Conservation (phyloP, 2,888 invertebrate genomes). For the Oligia strigilis region DNA sequence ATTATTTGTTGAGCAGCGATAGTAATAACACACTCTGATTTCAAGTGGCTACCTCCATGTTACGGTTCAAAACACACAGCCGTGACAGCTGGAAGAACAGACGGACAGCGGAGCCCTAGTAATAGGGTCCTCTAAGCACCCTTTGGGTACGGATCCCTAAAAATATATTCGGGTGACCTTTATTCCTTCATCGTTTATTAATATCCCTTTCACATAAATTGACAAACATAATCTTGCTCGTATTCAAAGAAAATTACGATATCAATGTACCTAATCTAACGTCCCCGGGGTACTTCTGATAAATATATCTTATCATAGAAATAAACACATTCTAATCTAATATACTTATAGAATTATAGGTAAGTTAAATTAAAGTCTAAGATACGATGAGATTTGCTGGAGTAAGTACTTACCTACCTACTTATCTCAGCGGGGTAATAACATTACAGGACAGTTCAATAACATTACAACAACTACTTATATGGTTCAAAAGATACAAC, state of each 20-base stretch:
- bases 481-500: no score
- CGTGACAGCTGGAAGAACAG: background rate
- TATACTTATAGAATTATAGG: no score
- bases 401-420: background rate
- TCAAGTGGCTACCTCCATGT: background rate
- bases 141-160: background rate
- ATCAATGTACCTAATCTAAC: slow-evolving; percentile 11
- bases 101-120: background rate
- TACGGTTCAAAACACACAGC: background rate
- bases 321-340: slow-evolving; percentile 28
- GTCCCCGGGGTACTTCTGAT: background rate
- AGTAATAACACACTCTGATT: background rate
- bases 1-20: background rate
- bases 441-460: no score
- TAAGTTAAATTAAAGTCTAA: background rate
- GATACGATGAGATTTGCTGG: slow-evolving; percentile 22
- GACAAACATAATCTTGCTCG: slow-evolving; percentile 24
- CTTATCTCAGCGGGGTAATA: no score
- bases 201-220: slow-evolving; percentile 5
- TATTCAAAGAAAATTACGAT: slow-evolving; percentile 19
- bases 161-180: background rate
- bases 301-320: slow-evolving; percentile 24
- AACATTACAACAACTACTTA: no score
- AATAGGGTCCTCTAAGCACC: background rate
- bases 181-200: background rate